phyloP scores from a whole-genome alignment of 2,888 invertebrate genomes.

The Clistopyga incitator region DNA sequence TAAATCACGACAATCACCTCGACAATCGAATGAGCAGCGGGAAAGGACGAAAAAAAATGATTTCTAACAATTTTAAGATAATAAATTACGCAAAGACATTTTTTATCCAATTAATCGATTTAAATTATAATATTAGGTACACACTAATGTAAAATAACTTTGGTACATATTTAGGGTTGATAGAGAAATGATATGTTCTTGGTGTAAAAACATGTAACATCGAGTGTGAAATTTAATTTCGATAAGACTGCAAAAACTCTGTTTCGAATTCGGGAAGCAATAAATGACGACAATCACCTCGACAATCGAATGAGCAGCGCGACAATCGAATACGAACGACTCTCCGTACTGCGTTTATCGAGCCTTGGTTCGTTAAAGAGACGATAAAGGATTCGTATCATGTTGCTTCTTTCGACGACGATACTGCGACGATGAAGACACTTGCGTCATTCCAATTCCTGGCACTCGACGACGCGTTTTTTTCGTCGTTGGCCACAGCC shows the following conservation, averaged over 20 bases:
- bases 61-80: too few species aligned
- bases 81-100: too few species aligned
- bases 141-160: neutral
- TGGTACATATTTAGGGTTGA: neutral
- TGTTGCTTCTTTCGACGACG: slow-evolving; percentile 52
- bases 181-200: neutral
- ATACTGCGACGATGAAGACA: slow-evolving; percentile 30
- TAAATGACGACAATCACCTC: slow-evolving; percentile 44
- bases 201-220: neutral
- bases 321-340: slow-evolving; percentile 75
- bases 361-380: slow-evolving; percentile 72
- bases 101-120: too few species aligned
- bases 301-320: slow-evolving; percentile 52
- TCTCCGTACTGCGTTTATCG: slow-evolving; percentile 50
- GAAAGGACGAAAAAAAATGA: neutral
- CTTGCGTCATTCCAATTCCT: slow-evolving; percentile 59
- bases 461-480: slow-evolving; percentile 1
- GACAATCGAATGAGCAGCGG: slow-evolving; percentile 52
- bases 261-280: slow-evolving; percentile 69
- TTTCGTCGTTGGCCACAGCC: neutral
- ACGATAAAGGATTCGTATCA: slow-evolving; percentile 74
- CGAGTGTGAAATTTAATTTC: neutral
- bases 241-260: neutral
- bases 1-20: slow-evolving; percentile 44
- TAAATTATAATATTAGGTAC: neutral